Evolutionary conservation across 2,113 vertebrate species (phyloP), one percentile per base, ranked within the genome.

Genomic region (Sander lucioperca): DNA sequence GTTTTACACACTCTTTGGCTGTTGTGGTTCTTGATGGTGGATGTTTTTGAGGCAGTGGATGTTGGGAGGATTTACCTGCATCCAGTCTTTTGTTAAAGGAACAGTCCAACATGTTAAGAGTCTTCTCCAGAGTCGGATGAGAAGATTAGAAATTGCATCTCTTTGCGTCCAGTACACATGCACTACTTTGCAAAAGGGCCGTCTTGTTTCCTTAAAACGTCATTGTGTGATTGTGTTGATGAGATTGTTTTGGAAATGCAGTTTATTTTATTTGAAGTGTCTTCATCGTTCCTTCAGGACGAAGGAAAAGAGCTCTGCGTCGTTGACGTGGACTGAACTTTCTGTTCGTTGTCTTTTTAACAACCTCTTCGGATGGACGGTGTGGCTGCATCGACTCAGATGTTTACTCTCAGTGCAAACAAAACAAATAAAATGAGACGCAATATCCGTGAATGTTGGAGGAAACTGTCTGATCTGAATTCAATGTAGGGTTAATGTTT

Each of bases 371-470:
- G 21, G 54, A 69, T 9, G 53, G 39, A 77, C 53, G 1, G 47
- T 61, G 54, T 12, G 65, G 21, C 16, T 45, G 39, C 33, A 19
- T 36, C 25, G 1, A 19, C 19, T 70, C n/a, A 4, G 56, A 61
- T 47, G 36, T 68, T 59, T 76, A 63, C 61, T 78, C 30, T 66
- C 63, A 61, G 67, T 68, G 62, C 66, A 58, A 56, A 58, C 68
- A 66, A 47, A 51, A 56, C n/a, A 25, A 53, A 79, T 7, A 1
- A 76, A 51, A 50, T 0, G 14, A 75, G 47, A 83, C 3, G 21
- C 77, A 62, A 47, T 69, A 62, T 71, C n/a, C 15, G 16, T 78
- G 83, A 86, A 76, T 69, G 65, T 74, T 72, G 43, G 51, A 77
- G 33, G 23, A 9, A 57, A 27, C 25, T 11, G 68, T 48, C 27